A percentile compares a stretch with the other conserved stretches of the same genome.
phyloP scores from a whole-genome alignment of 2,797 vertebrate species.

The Setipinna tenuifilis region DNA sequence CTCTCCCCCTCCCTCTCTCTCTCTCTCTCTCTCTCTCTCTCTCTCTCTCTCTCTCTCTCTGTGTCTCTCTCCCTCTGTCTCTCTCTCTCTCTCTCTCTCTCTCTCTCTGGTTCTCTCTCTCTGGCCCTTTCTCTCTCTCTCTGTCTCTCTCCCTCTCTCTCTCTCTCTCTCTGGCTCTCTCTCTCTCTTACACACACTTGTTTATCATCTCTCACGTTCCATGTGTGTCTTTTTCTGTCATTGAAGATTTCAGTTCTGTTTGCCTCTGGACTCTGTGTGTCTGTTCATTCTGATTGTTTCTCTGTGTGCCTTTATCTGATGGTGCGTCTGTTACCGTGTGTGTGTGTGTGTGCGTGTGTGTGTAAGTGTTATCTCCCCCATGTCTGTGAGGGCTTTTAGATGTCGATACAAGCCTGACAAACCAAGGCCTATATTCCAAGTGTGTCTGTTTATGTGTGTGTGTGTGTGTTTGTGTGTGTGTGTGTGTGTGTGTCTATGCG shows the following conservation, averaged over 20 bases:
- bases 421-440: background rate
- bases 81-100: no score
- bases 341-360: background rate
- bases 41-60: background rate
- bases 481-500: background rate
- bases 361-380: background rate
- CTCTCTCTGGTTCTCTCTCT: no score
- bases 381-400: background rate
- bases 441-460: conserved; percentile 8
- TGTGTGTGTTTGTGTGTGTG: background rate
- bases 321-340: background rate
- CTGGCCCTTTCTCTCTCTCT: background rate
- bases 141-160: background rate
- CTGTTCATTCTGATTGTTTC: conserved; percentile 3
- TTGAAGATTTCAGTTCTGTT: background rate
- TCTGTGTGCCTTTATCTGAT: background rate
- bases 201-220: background rate
- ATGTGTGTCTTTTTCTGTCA: background rate
- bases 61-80: no score
- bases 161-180: background rate
- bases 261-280: background rate
- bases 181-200: background rate
- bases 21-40: no score
- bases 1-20: no score
- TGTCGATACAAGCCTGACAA: background rate